These are phyloP conservation scores for Drosophila pseudoobscura DNA, from an alignment of 1,140 invertebrate genomes.

Conservation along the genomic window DNA sequence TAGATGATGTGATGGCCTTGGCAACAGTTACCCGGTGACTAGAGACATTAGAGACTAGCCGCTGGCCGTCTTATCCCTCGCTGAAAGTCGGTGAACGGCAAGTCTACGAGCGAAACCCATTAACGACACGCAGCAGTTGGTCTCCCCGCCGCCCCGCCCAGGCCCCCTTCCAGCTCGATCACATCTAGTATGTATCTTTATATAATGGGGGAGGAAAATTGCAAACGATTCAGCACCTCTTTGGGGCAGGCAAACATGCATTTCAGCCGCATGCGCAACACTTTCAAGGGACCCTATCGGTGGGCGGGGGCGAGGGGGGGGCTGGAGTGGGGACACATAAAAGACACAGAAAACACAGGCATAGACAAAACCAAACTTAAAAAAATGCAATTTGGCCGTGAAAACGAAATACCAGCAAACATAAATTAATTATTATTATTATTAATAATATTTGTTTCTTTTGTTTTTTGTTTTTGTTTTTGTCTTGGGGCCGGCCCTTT, in stretches of 20 bases:
- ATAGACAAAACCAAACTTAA: slow-evolving; percentile 24
- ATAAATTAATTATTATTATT: slow-evolving; percentile 76
- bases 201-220: slow-evolving; percentile 5
- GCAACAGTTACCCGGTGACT: slow-evolving; percentile 19
- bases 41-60: neutral
- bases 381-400: slow-evolving; percentile 74
- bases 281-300: slow-evolving; percentile 1
- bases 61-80: slow-evolving; percentile 11
- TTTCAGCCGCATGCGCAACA: slow-evolving; percentile 15
- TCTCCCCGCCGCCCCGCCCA: neutral
- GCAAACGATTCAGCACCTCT: slow-evolving; percentile 12
- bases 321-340: slow-evolving; percentile 5
- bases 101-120: slow-evolving; percentile 35
- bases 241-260: neutral
- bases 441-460: slow-evolving; percentile 57
- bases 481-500: neutral
- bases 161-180: neutral
- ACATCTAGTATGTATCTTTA: neutral
- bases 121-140: slow-evolving; percentile 65
- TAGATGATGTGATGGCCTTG: slow-evolving; percentile 19
- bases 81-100: slow-evolving; percentile 30
- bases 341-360: slow-evolving; percentile 8
- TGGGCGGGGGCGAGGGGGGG: too few relatives aligned
- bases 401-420: slow-evolving; percentile 74
- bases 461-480: slow-evolving; percentile 37